Base-by-base conservation (phyloP, 1,140 invertebrate genomes). In the Aphis craccivora region DNA sequence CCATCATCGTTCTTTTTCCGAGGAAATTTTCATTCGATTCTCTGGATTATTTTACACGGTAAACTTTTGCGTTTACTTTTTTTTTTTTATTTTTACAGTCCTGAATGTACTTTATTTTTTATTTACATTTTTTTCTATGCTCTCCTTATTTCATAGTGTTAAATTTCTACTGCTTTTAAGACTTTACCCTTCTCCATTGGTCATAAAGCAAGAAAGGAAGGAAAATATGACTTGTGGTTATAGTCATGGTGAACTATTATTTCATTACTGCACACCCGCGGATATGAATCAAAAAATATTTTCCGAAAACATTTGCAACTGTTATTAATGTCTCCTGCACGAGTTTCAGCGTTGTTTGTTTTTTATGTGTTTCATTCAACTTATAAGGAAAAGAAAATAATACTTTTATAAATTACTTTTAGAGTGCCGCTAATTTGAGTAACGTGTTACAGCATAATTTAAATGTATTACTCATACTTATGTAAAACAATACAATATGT, bases 331-430 rank as follows among this genome's bases (percentile, higher is more conserved):
- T 88, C 45, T 35, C 23, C 14, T 22, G 86, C 86, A 30, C 45
- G 86, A 88, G 45, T 87, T 48, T 87, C 45, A 48, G 25, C 86
- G 86, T 20, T 14, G 86, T 87, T 87, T 87, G 45, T 89, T 89
- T 89, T 89, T 89, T 89, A 53, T 55, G 48, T 20, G n/a, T 51
- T 88, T 88, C 48, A 37, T 89, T 53, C 35, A 30, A 89, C 48
- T 53, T 88, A 30, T 88, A 51, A 53, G 45, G 40, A 45, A 40
- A 25, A 23, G 35, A 30, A 48, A n/a, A 88, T 22, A 51, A 45
- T 89, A 25, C 87, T 89, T 35, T 89, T 89, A 89, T 48, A 89
- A 89, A 89, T 89, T 89, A 89, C 87, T 89, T 89, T 89, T 89
- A 89, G 87, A 89, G 87, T 89, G 87, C n/a, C 35, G 87, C 48